Evolutionary conservation across 2,888 invertebrate genomes (phyloP).

Genomic region (Matsumyia berberina): DNA sequence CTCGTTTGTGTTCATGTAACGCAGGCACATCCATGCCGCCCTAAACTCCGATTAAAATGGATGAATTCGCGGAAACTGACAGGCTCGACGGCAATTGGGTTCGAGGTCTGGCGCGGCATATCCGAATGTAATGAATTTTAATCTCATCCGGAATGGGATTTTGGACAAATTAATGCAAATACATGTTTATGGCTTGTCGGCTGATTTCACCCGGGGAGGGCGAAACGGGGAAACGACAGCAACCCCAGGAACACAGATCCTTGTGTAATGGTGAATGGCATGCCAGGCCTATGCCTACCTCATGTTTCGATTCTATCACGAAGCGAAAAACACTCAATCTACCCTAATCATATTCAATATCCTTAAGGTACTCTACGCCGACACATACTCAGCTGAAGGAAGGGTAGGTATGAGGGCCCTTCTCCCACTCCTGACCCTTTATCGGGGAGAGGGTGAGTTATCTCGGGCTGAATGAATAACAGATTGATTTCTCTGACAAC

Average conservation of each 20-base stretch:
- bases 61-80: constrained; percentile 33
- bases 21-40: constrained; percentile 8
- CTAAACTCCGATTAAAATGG: constrained; percentile 6
- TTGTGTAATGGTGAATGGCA: constrained; percentile 2
- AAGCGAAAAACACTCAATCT: constrained; percentile 63
- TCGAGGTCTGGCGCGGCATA: constrained; percentile 61
- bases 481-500: constrained; percentile 66
- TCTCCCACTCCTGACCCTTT: constrained; percentile 9
- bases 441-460: neutral
- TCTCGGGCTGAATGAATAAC: constrained; percentile 54
- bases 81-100: constrained; percentile 55
- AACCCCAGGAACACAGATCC: neutral
- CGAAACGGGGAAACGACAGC: neutral
- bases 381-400: too few relatives aligned
- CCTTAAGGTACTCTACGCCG: constrained; percentile 17
- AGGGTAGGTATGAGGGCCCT: neutral
- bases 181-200: constrained; percentile 73
- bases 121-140: constrained; percentile 75
- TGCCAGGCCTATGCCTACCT: constrained; percentile 27
- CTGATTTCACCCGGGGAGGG: constrained; percentile 2
- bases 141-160: constrained; percentile 72
- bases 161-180: constrained; percentile 75
- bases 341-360: constrained; percentile 66
- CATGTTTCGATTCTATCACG: constrained; percentile 60
- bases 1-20: constrained; percentile 12